Base-by-base conservation (phyloP, 2,797 vertebrate species). In the Erethizon dorsatum region DNA sequence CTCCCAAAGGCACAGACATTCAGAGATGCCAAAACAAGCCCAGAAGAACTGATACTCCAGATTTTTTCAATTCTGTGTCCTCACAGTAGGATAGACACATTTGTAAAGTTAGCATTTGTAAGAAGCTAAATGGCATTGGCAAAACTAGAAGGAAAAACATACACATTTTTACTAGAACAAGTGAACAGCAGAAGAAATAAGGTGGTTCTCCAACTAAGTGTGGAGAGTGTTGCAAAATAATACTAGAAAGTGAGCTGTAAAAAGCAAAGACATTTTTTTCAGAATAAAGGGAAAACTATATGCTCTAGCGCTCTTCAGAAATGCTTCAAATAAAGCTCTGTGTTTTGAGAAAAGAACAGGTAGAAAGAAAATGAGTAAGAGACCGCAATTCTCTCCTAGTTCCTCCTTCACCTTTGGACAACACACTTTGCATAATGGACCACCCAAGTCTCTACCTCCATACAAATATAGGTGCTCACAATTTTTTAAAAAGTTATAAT, bases 301-400 rank as follows among this genome's bases (percentile, higher is more conserved):
- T 0, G 0, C 33, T 82, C 31, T 0, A 0, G 17, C 1, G 1
- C 69, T 97, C 91, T 96, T 90, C 71, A 97, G 96, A 98, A 98
- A 97, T 71, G 0, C 96, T 97, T 97, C 95, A 95, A 96, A 97
- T 94, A 97, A 97, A 98, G 91, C 54, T 79, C 61, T 87, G 9
- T 94, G 57, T 93, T 97, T 97, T 94, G 52, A 95, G 83, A 78
- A 97, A 95, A 97, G 85, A 95, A 45, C 75, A 97, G 95, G 83
- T 2, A 67, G 20, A 5, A 94, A 86, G 75, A 97, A 97, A 97
- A 97, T 0, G 47, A 57, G 14, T 24, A 94, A 84, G n/a, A 91
- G 31, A 17, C 63, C 67, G 31, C 73, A 75, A 50, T 86, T 97
- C 52, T 96, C 95, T 96, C 73, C 86, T 31, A 78, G 37, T n/a